These are phyloP conservation scores for Candidula unifasciata DNA, from an alignment of 2,888 invertebrate species.

Conservation along the genomic window DNA sequence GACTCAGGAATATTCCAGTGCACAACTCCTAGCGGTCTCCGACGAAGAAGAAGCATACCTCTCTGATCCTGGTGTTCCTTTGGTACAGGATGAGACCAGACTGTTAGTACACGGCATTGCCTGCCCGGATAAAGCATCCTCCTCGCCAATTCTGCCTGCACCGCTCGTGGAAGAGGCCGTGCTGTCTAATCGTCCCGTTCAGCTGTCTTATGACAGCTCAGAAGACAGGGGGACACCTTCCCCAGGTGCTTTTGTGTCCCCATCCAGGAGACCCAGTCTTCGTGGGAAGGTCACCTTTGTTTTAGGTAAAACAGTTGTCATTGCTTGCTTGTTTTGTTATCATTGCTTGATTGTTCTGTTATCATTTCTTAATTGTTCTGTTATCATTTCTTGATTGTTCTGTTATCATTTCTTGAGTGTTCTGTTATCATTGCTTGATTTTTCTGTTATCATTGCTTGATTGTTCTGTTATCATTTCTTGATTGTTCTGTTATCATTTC, in stretches of 20 bases:
- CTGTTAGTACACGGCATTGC: background rate
- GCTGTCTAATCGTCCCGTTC: constrained; percentile 7
- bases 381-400: too few species aligned
- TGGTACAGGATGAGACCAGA: background rate
- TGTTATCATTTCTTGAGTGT: too few species aligned
- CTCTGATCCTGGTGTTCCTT: constrained; percentile 47
- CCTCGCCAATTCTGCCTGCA: background rate
- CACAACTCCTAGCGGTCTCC: background rate
- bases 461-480: too few species aligned
- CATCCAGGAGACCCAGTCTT: constrained; percentile 38
- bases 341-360: too few species aligned
- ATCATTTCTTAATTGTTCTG: too few species aligned
- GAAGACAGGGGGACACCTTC: constrained; percentile 31
- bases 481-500: too few species aligned
- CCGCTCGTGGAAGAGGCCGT: constrained; percentile 23
- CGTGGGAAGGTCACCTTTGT: constrained; percentile 48
- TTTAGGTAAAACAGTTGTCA: constrained; percentile 32
- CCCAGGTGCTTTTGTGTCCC: background rate
- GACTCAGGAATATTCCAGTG: background rate
- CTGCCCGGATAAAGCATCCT: background rate
- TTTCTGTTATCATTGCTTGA: too few species aligned
- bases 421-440: too few species aligned
- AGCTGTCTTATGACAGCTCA: background rate
- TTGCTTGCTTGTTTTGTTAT: too few species aligned
- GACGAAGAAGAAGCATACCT: constrained; percentile 44